These are phyloP conservation scores for Machimus rusticus DNA, from an alignment of 2,888 invertebrate genomes.

Conservation along the genomic window DNA sequence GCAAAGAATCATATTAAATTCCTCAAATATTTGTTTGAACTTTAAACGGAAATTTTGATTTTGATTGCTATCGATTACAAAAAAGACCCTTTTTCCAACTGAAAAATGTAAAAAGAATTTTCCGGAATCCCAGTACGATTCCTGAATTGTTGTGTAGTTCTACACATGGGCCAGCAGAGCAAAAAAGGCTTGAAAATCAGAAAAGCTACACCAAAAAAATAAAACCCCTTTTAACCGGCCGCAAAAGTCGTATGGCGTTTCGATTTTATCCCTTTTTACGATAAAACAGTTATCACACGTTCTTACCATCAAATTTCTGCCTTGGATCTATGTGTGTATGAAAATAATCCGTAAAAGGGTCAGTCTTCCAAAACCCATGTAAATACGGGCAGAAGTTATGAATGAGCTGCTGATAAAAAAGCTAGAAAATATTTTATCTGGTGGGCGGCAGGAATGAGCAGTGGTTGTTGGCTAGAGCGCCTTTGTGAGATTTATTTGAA, in stretches of 20 bases:
- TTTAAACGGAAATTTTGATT: neutral
- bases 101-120: neutral
- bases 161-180: neutral
- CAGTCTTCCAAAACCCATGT: slow-evolving; percentile 17
- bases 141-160: neutral
- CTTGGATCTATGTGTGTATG: neutral
- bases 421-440: slow-evolving; percentile 24
- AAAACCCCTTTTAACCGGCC: neutral
- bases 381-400: slow-evolving; percentile 31
- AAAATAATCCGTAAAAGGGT: slow-evolving; percentile 36
- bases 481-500: slow-evolving; percentile 29
- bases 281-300: slow-evolving; percentile 34
- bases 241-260: neutral
- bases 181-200: neutral
- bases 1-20: neutral
- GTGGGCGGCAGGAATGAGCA: neutral
- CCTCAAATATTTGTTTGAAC: neutral
- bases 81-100: neutral
- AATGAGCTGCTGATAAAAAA: slow-evolving; percentile 31
- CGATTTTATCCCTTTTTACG: slow-evolving; percentile 1
- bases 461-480: neutral
- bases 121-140: neutral
- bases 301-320: neutral
- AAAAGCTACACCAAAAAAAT: neutral
- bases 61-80: neutral